Evolutionary conservation across 2,797 vertebrate species (phyloP).

Genomic region (Urocyon cinereoargenteus): DNA sequence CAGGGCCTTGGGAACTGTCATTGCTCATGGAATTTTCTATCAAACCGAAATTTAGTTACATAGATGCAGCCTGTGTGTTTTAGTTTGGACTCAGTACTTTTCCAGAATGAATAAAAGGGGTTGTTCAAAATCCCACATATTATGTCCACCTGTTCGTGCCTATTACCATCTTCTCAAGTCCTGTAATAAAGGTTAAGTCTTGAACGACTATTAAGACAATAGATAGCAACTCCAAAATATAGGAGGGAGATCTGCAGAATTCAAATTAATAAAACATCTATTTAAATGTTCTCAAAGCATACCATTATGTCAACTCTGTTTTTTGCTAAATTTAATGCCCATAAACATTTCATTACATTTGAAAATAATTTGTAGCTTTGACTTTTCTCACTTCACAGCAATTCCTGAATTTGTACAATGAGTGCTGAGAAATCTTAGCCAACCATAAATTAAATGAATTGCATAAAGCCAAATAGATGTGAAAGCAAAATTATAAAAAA

Average conservation of each 20-base stretch:
- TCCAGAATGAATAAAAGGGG: neutral
- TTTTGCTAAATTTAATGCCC: neutral
- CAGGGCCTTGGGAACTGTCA: neutral
- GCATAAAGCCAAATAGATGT: neutral
- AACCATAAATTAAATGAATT: neutral
- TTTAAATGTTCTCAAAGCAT: neutral
- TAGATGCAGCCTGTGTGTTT: neutral
- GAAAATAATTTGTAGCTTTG: neutral
- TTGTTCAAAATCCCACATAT: neutral
- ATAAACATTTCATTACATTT: neutral
- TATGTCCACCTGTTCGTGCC: accelerated
- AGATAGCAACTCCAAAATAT: neutral
- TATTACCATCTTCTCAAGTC: neutral
- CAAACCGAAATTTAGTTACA: neutral
- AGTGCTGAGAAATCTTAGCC: neutral
- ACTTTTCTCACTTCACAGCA: constrained; percentile 20
- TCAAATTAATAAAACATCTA: neutral
- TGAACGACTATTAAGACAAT: neutral
- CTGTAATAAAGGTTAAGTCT: neutral
- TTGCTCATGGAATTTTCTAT: neutral
- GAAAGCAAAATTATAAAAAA: constrained; percentile 20
- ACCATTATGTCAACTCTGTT: neutral
- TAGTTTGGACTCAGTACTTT: neutral
- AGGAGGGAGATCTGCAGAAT: accelerated
- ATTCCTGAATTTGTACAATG: neutral